A percentile compares a stretch with the other conserved stretches of the same genome.
Evolutionary conservation across 2,113 vertebrate species (phyloP).

Genomic region (Forbesichthys agassizii): DNA sequence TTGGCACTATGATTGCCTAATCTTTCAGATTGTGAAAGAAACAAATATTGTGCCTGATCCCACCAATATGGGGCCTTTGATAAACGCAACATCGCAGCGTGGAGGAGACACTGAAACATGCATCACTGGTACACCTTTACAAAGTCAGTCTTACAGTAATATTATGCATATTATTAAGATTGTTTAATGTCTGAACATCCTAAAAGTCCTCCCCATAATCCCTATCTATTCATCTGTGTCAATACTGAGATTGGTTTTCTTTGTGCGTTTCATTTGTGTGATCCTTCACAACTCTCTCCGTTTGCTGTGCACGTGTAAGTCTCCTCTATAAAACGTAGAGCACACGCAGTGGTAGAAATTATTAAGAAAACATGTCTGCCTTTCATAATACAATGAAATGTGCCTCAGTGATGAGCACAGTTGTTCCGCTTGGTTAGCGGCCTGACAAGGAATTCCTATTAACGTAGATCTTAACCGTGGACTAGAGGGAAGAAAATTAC

Average conservation of each 20-base stretch:
- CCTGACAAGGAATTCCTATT: constrained; percentile 34
- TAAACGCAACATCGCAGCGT: no score
- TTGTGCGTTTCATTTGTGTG: constrained; percentile 13
- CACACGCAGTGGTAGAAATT: constrained; percentile 4
- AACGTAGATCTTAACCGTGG: constrained; percentile 31
- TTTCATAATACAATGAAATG: constrained; percentile 21
- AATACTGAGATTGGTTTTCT: not conserved
- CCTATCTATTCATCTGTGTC: constrained; percentile 16
- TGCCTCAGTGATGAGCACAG: constrained; percentile 20
- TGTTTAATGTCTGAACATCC: not conserved
- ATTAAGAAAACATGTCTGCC: constrained; percentile 6
- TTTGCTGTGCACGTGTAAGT: constrained; percentile 16
- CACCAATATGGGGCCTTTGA: no score
- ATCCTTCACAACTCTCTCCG: constrained; percentile 22
- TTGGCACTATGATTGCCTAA: no score
- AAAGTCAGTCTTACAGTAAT: no score
- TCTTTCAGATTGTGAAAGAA: no score
- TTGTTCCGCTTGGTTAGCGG: constrained; percentile 34
- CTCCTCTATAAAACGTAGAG: constrained; percentile 28
- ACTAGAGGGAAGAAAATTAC: constrained; percentile 1
- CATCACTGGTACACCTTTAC: no score
- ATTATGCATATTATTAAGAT: no score
- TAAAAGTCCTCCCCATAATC: constrained; percentile 19
- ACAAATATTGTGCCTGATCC: no score
- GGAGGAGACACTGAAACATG: no score